These are phyloP conservation scores for Catharus minimus DNA, from an alignment of 2,113 vertebrate genomes.

Conservation along the genomic window DNA sequence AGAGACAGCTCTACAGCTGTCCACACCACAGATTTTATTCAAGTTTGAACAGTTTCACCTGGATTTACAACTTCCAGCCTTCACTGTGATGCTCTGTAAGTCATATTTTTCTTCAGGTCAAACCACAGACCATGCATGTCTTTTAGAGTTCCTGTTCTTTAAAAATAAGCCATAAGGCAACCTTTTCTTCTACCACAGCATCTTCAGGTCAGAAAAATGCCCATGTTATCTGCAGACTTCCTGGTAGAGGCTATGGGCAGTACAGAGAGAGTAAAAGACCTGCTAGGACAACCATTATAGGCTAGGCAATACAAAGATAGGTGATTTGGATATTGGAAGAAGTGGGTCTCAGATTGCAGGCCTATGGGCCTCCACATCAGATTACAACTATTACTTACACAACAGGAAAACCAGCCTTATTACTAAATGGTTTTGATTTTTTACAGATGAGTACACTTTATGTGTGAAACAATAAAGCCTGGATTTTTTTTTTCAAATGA, in stretches of 20 bases:
- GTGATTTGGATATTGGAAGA: not conserved
- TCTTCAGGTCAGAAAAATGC: not conserved
- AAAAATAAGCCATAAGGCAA: not conserved
- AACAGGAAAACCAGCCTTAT: not conserved
- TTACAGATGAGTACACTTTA: not conserved
- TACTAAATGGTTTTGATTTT: not conserved
- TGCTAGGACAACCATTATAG: not conserved
- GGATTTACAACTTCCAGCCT: not conserved
- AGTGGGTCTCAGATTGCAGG: not conserved
- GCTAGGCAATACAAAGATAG: not conserved
- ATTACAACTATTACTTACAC: not conserved
- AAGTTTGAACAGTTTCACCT: not conserved
- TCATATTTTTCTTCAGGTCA: not conserved
- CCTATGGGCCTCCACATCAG: not conserved
- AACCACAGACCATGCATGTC: not conserved
- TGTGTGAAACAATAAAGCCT: not conserved
- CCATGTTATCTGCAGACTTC: not conserved
- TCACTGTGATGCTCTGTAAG: not conserved
- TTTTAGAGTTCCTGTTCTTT: not conserved
- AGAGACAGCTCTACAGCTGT: not conserved
- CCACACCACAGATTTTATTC: not conserved
- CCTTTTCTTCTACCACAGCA: not conserved
- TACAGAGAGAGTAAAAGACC: not conserved
- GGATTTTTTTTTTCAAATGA: not conserved
- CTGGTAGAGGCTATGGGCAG: not conserved